A percentile compares a stretch with the other conserved stretches of the same genome.
Conservation (phyloP, 2,888 invertebrate genomes). For the Ariolimax columbianus region DNA sequence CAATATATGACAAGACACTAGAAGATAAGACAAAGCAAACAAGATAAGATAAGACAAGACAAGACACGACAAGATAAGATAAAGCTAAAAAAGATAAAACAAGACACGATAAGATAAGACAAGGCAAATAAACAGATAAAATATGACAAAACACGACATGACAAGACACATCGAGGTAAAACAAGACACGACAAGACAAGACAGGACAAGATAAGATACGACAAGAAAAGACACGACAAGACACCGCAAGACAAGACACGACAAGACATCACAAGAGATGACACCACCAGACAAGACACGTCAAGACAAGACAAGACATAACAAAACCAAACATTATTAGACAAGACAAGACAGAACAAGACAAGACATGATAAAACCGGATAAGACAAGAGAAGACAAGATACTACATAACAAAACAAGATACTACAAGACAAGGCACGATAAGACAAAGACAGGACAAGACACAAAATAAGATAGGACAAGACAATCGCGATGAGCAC, state of each 20-base stretch:
- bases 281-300: not conserved
- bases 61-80: too few species aligned
- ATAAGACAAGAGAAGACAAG: not conserved
- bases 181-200: too few species aligned
- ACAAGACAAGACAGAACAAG: not conserved
- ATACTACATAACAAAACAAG: not conserved
- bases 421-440: conserved; percentile 1
- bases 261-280: not conserved
- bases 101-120: too few species aligned
- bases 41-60: too few species aligned
- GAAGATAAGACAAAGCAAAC: too few species aligned
- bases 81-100: too few species aligned
- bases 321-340: too few species aligned
- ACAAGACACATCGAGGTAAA: too few species aligned
- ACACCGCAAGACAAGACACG: not conserved
- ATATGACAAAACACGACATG: not conserved
- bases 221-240: too few species aligned
- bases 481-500: not conserved
- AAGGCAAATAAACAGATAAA: not conserved
- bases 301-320: not conserved
- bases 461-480: not conserved
- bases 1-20: too few species aligned
- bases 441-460: too few species aligned
- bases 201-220: too few species aligned
- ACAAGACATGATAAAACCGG: not conserved